Percentiles rank a stretch among this genome's conserved stretches.
phyloP scores from a whole-genome alignment of 2,113 vertebrate species.

The Charina bottae region DNA sequence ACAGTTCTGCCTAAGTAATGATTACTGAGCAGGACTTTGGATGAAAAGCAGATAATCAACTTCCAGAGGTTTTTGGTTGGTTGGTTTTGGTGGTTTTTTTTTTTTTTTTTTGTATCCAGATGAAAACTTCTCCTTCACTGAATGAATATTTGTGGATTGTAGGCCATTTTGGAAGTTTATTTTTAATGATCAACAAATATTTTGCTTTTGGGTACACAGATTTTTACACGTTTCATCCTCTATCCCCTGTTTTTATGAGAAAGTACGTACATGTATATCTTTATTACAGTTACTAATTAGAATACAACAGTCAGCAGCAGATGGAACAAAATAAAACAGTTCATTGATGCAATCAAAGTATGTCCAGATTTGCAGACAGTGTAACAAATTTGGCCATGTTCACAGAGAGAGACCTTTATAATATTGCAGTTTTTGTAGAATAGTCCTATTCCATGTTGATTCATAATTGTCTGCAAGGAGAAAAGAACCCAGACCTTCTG shows the following conservation, averaged over 20 bases:
- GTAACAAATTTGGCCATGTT: neutral
- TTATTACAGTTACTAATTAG: neutral
- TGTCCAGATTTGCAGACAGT: neutral
- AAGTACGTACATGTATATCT: neutral
- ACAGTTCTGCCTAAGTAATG: neutral
- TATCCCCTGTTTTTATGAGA: neutral
- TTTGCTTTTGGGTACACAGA: neutral
- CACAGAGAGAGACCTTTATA: too few species aligned
- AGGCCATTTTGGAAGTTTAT: neutral
- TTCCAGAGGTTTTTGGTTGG: neutral
- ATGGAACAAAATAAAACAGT: neutral
- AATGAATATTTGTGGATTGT: neutral
- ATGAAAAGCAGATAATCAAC: neutral
- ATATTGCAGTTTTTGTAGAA: too few species aligned
- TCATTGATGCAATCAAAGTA: neutral
- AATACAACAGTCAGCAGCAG: neutral
- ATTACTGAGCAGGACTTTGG: neutral
- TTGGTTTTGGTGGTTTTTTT: too few species aligned
- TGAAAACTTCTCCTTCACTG: neutral
- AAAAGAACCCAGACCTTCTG: too few species aligned
- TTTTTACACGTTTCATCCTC: neutral
- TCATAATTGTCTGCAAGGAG: too few species aligned
- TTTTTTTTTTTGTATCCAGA: too few species aligned
- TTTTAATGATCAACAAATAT: neutral
- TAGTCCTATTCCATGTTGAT: too few species aligned